Base-by-base conservation (phyloP, 1,140 invertebrate species). In the Sycobia sp. region DNA sequence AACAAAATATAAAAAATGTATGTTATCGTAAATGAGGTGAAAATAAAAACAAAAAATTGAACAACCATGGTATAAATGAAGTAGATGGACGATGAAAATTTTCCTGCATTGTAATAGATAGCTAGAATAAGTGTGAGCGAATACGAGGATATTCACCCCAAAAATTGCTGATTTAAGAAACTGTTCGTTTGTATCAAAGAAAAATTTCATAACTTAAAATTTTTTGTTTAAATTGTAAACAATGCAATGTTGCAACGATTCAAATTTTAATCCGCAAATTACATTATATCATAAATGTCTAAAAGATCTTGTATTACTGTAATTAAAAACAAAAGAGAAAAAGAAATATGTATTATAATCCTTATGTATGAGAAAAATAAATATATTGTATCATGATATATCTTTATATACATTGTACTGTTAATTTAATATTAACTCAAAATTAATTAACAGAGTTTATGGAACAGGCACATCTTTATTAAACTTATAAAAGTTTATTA, bases 231-330 rank as follows among this genome's bases (percentile, higher is more conserved):
- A 67, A 62, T 67, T 60, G 55, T 71, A 69, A 69, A 67, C 67
- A 66, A 69, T 70, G 65, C 63, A 69, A 71, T 51, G 59, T 69
- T 14, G 27, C 65, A 65, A 71, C 51, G 60, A 73, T 50, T 71
- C 70, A 69, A 53, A 74, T 74, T 76, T 73, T 71, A 72, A 75
- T 73, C 67, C 62, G 71, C 50, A 70, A 59, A 69, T 73, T 73
- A 70, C 73, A 76, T 75, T 73, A 75, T 78, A 74, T 72, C 76
- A 76, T 77, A 76, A 77, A 77, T 77, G 75, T 77, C 75, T 73
- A 73, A 75, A 75, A n/a, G n/a, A 29, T 32, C 71, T 74, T 75
- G 71, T 76, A 76, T 76, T 68, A 76, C 74, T 77, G 76, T 76
- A 77, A 76, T 73, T 72, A 71, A 70, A 71, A 59, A 66, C 67